Conservation (phyloP, 2,797 vertebrate species). For the Peromyscus nudipes region DNA sequence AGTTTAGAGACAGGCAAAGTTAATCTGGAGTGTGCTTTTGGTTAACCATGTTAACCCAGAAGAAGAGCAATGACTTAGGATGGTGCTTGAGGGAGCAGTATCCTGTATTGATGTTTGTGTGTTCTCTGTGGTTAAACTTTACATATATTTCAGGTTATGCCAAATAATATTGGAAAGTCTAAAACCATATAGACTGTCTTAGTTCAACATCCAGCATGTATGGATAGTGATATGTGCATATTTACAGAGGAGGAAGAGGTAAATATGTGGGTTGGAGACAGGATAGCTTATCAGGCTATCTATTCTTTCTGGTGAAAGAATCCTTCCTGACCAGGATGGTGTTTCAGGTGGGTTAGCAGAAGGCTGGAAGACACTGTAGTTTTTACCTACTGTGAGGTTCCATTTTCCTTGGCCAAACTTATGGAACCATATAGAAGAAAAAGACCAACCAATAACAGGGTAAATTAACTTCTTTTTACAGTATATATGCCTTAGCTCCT, state of each 20-base stretch:
- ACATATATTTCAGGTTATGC: not conserved
- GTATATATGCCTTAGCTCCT: not conserved
- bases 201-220: not conserved
- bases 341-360: not conserved
- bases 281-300: too few relatives aligned
- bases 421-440: not conserved
- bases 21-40: not conserved
- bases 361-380: not conserved
- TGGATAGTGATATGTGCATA: not conserved
- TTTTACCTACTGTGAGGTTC: not conserved
- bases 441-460: not conserved
- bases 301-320: not conserved
- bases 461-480: not conserved
- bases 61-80: not conserved
- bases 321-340: not conserved
- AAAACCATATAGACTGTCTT: not conserved
- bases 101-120: not conserved
- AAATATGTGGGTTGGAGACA: not conserved
- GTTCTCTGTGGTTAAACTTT: not conserved
- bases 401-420: not conserved
- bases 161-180: not conserved
- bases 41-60: not conserved
- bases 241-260: not conserved
- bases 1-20: not conserved
- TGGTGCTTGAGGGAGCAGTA: not conserved